Evolutionary conservation across 2,797 vertebrate genomes (phyloP), one percentile per base, ranked within the genome.

Genomic region (Linurgus olivaceus): DNA sequence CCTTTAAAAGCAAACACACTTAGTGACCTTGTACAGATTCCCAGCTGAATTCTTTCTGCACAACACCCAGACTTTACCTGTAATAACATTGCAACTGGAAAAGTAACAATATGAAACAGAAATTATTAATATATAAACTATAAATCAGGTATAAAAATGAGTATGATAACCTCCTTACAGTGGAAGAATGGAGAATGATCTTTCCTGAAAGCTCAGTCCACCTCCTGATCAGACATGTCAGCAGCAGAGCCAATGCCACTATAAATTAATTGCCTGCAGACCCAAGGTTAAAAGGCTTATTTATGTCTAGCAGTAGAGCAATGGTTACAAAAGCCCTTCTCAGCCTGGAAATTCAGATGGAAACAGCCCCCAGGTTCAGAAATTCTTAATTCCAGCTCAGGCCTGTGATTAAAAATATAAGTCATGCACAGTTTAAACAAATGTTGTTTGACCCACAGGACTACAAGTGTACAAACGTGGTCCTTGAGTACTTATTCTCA

Each of bases 401-500:
- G 26, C 8, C 9, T 79, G 31, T 29, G 19, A 57, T 63, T 63
- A 79, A 91, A 84, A 82, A 48, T 9, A 48, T 58, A 94, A 91
- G 51, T 6, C 7, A 20, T 6, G 7, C 9, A 51, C 63, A 31
- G 40, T 20, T 77, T 67, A 74, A 90, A 52, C 5, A 58, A 68
- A 17, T 48, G 7, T 31, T 37, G 4, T 33, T 87, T 73, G 37
- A 90, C 55, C 51, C 40, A 38, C 2, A 63, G 37, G 8, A 29
- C 20, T 48, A 37, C 44, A 29, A 51, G 24, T 0, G 0, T 11
- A 63, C 0, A 1, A 31, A 47, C 17, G 26, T 0, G 2, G 52
- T 15, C 21, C 61, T 72, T 59, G 33, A 59, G 48, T 31, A 55
- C 8, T 79, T 40, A 45, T 1, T 80, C 35, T 55, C n/a, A 42